Evolutionary conservation across 2,113 vertebrate genomes (phyloP).

Genomic region (Clarias gariepinus): DNA sequence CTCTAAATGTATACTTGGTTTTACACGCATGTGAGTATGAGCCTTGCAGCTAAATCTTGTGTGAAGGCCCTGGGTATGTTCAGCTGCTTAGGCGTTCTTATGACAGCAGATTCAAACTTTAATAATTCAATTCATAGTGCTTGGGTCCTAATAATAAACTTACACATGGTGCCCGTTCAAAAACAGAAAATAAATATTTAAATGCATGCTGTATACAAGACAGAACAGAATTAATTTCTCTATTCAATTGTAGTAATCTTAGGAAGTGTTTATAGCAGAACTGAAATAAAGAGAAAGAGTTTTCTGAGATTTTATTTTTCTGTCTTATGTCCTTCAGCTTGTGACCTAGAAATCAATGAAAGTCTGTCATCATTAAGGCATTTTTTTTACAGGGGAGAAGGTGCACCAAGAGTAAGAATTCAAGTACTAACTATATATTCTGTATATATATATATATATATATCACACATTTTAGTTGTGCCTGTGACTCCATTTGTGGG

Average conservation of each 20-base stretch:
- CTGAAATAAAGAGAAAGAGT: not conserved
- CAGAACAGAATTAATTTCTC: not conserved
- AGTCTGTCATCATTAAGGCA: not conserved
- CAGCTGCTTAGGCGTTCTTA: no score
- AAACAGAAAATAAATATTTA: not conserved
- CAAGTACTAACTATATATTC: no score
- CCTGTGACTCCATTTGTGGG: no score
- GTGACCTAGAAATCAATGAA: constrained; percentile 5
- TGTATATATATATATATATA: no score
- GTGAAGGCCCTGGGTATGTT: no score
- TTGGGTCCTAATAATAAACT: no score
- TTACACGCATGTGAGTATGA: no score
- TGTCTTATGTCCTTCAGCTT: constrained; percentile 8
- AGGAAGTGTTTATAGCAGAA: not conserved
- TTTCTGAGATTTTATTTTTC: not conserved
- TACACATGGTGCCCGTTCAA: not conserved
- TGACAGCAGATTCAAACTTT: no score
- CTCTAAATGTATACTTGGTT: no score
- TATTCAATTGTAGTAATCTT: not conserved
- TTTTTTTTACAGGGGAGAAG: not conserved
- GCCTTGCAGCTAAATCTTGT: no score
- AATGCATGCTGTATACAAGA: not conserved
- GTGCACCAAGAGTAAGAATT: not conserved
- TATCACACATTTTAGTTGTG: no score
- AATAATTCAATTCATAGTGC: no score